phyloP scores from a whole-genome alignment of 2,797 vertebrate genomes.

The Gymnodraco acuticeps region DNA sequence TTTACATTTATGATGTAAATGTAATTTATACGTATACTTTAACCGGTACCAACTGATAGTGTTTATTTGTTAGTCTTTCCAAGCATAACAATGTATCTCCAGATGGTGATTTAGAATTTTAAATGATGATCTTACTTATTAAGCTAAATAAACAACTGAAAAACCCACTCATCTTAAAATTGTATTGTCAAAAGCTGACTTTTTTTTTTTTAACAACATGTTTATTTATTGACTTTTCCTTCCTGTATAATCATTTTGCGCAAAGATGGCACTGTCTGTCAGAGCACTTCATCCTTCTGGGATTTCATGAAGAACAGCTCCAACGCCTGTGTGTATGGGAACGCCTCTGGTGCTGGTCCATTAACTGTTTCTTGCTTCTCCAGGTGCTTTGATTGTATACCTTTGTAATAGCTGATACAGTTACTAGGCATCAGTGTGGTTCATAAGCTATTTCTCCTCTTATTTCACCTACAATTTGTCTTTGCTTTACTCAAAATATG shows the following conservation, averaged over 20 bases:
- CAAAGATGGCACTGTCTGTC: no score
- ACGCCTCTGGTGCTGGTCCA: no score
- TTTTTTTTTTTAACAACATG: no score
- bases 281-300: no score
- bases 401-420: constrained; percentile 24
- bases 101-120: not conserved
- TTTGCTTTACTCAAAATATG: not conserved
- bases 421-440: not conserved
- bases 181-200: not conserved
- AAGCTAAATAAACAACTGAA: no score
- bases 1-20: no score
- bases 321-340: no score
- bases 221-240: no score
- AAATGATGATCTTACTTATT: no score
- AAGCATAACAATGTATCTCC: not conserved
- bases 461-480: not conserved
- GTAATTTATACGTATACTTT: not conserved
- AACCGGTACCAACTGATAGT: not conserved
- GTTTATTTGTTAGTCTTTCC: not conserved
- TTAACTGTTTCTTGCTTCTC: constrained; percentile 34
- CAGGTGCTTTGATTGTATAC: constrained; percentile 26
- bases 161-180: not conserved
- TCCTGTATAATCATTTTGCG: no score
- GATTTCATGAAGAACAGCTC: no score
- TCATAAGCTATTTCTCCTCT: not conserved